Evolutionary conservation across 2,797 vertebrate genomes (phyloP).

Genomic region (Rhabdophis nuchalis): DNA sequence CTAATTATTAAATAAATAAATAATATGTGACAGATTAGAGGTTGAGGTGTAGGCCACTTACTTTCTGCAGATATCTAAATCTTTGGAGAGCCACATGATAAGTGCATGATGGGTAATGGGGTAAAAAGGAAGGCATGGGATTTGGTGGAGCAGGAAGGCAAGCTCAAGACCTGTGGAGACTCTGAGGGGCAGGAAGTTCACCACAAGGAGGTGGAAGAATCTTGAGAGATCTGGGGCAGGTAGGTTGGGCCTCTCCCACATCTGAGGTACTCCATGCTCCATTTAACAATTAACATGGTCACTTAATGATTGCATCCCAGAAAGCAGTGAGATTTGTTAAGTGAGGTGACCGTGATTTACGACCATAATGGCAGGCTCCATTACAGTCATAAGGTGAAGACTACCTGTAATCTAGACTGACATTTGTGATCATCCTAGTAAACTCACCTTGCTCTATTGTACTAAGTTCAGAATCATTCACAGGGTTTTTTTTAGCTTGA

Average conservation of each 20-base stretch:
- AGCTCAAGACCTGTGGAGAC: background rate
- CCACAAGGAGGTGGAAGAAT: background rate
- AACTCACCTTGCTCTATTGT: background rate
- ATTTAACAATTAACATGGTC: too few species aligned
- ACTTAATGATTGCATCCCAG: too few species aligned
- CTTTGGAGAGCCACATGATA: background rate
- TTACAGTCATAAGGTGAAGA: background rate
- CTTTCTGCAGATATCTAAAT: background rate
- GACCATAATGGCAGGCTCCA: background rate
- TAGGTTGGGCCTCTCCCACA: too few species aligned
- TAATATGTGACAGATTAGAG: background rate
- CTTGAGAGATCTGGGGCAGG: too few species aligned
- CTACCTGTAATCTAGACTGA: background rate
- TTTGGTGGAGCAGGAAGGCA: background rate
- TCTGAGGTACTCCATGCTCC: too few species aligned
- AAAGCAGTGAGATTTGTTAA: background rate
- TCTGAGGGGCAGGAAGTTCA: background rate
- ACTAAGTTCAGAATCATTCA: background rate
- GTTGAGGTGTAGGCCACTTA: background rate
- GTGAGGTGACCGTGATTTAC: background rate
- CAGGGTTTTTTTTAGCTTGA: background rate
- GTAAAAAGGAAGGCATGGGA: background rate
- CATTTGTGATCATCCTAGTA: background rate
- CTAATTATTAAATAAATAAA: too few species aligned
- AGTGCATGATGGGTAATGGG: background rate